Percentiles rank a stretch among this genome's conserved stretches.
Conservation (phyloP, 2,888 invertebrate genomes). For the Drosophila antonietae region DNA sequence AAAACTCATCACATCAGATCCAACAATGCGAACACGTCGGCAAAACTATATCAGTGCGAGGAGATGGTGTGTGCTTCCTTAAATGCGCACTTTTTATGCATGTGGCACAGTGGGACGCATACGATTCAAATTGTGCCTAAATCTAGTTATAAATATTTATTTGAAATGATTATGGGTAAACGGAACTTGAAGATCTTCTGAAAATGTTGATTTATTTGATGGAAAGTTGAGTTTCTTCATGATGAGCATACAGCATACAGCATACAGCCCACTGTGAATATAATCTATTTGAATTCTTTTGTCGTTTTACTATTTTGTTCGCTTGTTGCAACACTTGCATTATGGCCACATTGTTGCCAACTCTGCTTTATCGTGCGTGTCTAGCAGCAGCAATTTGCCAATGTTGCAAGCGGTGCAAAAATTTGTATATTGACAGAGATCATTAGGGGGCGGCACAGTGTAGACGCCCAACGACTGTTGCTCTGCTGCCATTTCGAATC, state of each 20-base stretch:
- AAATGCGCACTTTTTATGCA: conserved; percentile 26
- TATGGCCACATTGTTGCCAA: conserved; percentile 40
- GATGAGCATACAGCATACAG: too few species aligned
- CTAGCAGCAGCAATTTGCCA: conserved; percentile 42
- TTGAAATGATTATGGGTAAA: neutral
- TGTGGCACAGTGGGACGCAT: conserved; percentile 12
- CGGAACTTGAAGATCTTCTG: neutral
- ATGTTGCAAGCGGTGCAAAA: conserved; percentile 53
- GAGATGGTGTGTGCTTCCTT: conserved; percentile 2
- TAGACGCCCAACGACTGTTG: conserved; percentile 15
- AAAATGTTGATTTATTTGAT: too few species aligned
- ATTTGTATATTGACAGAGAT: conserved; percentile 51
- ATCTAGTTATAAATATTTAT: neutral
- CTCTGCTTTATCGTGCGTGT: conserved; percentile 56
- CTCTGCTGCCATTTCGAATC: conserved; percentile 20
- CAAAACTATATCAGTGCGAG: conserved; percentile 1
- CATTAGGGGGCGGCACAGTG: conserved; percentile 38
- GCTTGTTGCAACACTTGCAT: conserved; percentile 37
- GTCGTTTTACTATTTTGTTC: conserved; percentile 5
- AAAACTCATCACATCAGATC: conserved; percentile 22
- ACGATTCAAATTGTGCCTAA: neutral
- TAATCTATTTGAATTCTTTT: conserved; percentile 4
- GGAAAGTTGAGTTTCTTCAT: too few species aligned
- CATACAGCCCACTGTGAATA: neutral
- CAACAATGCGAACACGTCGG: conserved; percentile 15